Conservation (phyloP, 1,140 invertebrate species). For the Drosophila pectinifera region DNA sequence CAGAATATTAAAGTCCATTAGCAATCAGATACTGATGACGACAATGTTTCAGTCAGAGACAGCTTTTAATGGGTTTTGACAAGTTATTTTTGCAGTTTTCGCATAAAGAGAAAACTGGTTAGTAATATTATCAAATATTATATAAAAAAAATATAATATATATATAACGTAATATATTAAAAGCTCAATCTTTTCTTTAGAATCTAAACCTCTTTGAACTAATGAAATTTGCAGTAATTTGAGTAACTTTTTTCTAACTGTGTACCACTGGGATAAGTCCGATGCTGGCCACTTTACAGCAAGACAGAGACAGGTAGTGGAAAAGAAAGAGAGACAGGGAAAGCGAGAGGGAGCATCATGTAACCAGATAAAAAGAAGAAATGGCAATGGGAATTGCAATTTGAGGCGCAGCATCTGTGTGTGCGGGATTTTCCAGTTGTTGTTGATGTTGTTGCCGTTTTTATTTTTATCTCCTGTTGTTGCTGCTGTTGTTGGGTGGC, state of each 20-base stretch:
- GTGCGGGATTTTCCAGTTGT: slow-evolving; percentile 51
- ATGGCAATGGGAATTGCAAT: slow-evolving; percentile 43
- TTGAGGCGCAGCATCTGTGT: slow-evolving; percentile 41
- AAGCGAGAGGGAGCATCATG: slow-evolving; percentile 26
- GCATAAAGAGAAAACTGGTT: no score
- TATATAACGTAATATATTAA: no score
- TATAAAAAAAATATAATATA: no score
- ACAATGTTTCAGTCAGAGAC: background rate
- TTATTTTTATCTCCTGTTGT: slow-evolving; percentile 3
- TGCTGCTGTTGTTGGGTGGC: slow-evolving; percentile 24
- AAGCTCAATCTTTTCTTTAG: no score
- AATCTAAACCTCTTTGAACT: background rate
- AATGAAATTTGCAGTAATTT: background rate
- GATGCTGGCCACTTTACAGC: slow-evolving; percentile 53
- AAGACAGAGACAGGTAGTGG: slow-evolving; percentile 12
- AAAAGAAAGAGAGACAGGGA: slow-evolving; percentile 8
- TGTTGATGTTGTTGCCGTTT: background rate
- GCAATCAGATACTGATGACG: background rate
- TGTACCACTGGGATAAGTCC: slow-evolving; percentile 20
- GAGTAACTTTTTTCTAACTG: background rate
- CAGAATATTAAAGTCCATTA: background rate
- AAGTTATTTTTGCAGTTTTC: no score
- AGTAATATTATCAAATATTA: no score
- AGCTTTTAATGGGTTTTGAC: background rate
- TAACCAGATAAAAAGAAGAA: slow-evolving; percentile 39